Conservation (phyloP, 2,113 vertebrate genomes). For the Nanorana parkeri region DNA sequence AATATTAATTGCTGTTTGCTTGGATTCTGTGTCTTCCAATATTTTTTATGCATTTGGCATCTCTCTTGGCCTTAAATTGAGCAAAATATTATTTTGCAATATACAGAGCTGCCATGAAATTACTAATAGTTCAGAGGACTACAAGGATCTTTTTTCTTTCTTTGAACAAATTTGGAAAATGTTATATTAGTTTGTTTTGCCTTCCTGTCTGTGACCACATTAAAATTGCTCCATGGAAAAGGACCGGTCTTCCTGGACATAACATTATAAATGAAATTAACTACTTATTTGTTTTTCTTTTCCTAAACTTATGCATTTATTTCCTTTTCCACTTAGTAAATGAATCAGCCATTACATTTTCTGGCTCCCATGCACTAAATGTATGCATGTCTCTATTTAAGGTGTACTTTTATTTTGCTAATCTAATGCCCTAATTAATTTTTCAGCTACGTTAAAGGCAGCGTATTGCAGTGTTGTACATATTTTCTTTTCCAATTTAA, state of each 20-base stretch:
- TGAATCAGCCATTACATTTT: background rate
- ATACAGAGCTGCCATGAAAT: background rate
- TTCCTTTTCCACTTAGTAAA: constrained; percentile 23
- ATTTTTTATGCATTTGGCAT: no score
- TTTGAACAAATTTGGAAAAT: constrained; percentile 43
- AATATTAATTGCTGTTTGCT: no score
- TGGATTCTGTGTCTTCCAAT: no score
- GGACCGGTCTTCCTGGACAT: constrained; percentile 25
- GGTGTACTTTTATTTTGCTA: no score
- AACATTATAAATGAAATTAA: constrained; percentile 10
- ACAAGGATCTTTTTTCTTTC: constrained; percentile 11
- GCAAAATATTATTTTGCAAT: background rate
- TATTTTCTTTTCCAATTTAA: no score
- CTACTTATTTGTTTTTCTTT: constrained; percentile 14
- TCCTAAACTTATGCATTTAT: background rate
- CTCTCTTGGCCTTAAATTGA: background rate
- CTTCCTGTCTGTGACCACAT: constrained; percentile 30
- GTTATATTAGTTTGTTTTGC: constrained; percentile 38
- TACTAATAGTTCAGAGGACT: constrained; percentile 16
- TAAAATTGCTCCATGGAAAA: constrained; percentile 45
- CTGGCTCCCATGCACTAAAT: background rate
- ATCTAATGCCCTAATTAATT: no score
- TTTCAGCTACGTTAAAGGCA: no score
- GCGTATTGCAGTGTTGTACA: no score
- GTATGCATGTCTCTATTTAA: no score